Percentiles rank a stretch among this genome's conserved stretches.
These are phyloP conservation scores for Hippotragus niger DNA, from an alignment of 2,113 vertebrate genomes.

Conservation along the genomic window DNA sequence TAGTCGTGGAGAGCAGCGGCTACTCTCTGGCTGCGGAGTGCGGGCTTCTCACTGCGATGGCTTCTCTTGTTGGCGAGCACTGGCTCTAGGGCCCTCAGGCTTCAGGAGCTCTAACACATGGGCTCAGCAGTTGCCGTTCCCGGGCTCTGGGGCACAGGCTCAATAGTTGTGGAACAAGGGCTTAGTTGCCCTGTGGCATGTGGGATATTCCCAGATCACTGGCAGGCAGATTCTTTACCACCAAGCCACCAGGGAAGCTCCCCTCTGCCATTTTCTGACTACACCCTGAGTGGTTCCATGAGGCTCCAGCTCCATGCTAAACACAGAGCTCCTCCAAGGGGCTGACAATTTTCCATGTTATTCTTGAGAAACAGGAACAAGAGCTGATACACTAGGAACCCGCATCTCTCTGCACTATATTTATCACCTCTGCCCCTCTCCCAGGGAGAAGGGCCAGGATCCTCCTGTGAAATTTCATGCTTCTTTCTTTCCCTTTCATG, in stretches of 20 bases:
- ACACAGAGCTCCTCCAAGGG: neutral
- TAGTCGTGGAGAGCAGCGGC: neutral
- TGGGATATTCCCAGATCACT: neutral
- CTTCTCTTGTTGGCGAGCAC: neutral
- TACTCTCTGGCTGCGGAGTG: neutral
- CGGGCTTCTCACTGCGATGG: neutral
- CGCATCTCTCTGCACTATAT: neutral
- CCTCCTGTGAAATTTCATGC: neutral
- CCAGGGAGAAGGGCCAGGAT: neutral
- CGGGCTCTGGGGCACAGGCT: neutral
- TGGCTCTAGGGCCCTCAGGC: neutral
- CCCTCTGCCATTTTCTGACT: neutral
- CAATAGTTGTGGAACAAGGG: neutral
- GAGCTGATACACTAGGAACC: neutral
- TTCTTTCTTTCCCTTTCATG: neutral
- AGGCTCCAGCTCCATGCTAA: neutral
- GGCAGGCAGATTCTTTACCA: neutral
- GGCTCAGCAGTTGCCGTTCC: rapidly evolving
- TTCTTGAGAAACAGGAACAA: neutral
- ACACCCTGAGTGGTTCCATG: neutral
- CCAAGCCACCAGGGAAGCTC: neutral
- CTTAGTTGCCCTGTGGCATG: neutral
- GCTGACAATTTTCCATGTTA: neutral
- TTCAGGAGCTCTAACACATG: neutral
- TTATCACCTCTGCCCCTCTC: no score